Evolutionary conservation across 2,888 invertebrate species (phyloP), one percentile per base, ranked within the genome.

Genomic region (Temnothorax unifasciatus): DNA sequence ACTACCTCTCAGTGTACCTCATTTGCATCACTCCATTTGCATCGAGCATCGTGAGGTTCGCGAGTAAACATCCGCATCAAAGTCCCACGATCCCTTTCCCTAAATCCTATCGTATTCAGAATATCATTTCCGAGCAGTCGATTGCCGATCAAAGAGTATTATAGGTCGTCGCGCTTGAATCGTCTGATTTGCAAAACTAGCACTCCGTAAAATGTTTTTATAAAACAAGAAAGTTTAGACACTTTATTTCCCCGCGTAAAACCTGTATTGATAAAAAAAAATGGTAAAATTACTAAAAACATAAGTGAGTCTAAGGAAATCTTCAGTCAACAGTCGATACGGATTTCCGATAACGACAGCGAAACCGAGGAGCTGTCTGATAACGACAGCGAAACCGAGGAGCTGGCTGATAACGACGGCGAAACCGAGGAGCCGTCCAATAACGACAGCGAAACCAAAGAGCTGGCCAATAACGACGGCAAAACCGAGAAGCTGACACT

Each of bases 1-100:
- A 21, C 41, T 25, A 75, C 54, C 57, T 59, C 73, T 59, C 47
- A 68, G 47, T 15, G 47, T 29, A 47, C 44, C 52, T 82, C 64
- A 82, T 75, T 76, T 76, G 73, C 75, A 73, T 82, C 50, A 29
- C 38, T 2, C 41, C 63, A 64, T 75, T 73, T 82, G 82, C 76
- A 54, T 82, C 63, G 82, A 41, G 64, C 63, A 76, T 82, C 41
- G 75, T 82, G 52, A 82, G 52, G 41, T 64, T 82, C 82, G 63
- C 76, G 76, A 59, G 82, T 63, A 82, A 82, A 82, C 76, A 76
- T 76, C 52, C 79, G 73, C 59, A 64, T 82, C 76, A 76, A 82
- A 82, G 64, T 82, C 63, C 52, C 64, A 76, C 82, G 44, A 64
- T 75, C 41, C 41, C 52, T 63, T 64, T 75, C 41, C 52, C 52